phyloP scores from a whole-genome alignment of 1,140 invertebrate genomes.

The Cyclargus thomasi region DNA sequence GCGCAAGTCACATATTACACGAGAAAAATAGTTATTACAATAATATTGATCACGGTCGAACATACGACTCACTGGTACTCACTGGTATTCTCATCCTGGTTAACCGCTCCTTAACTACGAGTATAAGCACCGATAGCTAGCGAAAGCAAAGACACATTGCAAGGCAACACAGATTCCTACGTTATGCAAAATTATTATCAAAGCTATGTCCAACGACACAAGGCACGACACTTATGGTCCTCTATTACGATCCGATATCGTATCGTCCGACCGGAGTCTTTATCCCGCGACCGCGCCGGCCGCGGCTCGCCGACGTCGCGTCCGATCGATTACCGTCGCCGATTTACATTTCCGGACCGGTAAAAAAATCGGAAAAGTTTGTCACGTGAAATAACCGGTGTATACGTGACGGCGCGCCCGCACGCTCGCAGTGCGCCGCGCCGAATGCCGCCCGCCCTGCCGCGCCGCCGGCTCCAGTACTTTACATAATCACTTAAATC shows the following conservation, averaged over 20 bases:
- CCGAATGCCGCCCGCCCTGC: slow-evolving; percentile 69
- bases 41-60: not conserved
- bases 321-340: slow-evolving; percentile 67
- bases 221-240: slow-evolving; percentile 68
- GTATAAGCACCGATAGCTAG: slow-evolving; percentile 59
- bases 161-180: slow-evolving; percentile 69
- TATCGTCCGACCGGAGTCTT: slow-evolving; percentile 47
- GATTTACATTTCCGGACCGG: slow-evolving; percentile 68
- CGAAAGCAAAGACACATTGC: slow-evolving; percentile 72
- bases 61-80: not conserved
- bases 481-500: slow-evolving; percentile 49
- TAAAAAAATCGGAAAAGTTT: slow-evolving; percentile 70
- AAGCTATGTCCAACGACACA: slow-evolving; percentile 38
- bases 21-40: slow-evolving; percentile 15
- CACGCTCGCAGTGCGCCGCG: slow-evolving; percentile 66
- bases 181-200: slow-evolving; percentile 52
- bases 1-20: not conserved
- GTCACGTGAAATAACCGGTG: slow-evolving; percentile 52
- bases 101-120: slow-evolving; percentile 21
- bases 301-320: slow-evolving; percentile 55
- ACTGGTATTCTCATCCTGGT: not conserved
- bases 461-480: slow-evolving; percentile 37
- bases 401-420: slow-evolving; percentile 57
- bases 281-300: slow-evolving; percentile 62
- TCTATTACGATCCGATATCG: slow-evolving; percentile 37